These are phyloP conservation scores for Colistium nudipinnis DNA, from an alignment of 2,113 vertebrate genomes.

Conservation along the genomic window DNA sequence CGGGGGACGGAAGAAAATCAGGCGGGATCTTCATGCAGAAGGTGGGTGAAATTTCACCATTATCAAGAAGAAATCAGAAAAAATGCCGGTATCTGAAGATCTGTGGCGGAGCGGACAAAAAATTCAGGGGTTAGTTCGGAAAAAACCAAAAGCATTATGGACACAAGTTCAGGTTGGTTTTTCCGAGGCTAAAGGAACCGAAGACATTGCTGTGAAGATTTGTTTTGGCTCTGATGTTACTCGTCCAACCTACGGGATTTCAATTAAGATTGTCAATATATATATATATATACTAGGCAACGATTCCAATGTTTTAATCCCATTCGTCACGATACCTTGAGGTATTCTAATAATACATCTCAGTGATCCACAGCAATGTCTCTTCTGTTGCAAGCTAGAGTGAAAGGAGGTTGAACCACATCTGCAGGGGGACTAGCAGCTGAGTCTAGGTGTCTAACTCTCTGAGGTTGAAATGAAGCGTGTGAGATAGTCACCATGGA, in stretches of 20 bases:
- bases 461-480: constrained; percentile 24
- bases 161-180: neutral
- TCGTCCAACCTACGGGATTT: no score
- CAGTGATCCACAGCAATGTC: constrained; percentile 38
- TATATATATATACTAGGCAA: no score
- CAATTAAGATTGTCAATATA: neutral
- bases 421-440: neutral
- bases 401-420: neutral
- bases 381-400: constrained; percentile 4
- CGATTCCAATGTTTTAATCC: no score
- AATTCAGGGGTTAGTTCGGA: neutral
- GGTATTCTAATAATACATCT: neutral
- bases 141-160: neutral
- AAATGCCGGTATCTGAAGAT: neutral
- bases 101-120: neutral
- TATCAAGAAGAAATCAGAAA: no score
- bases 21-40: no score
- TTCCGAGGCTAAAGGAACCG: neutral
- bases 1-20: no score
- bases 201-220: constrained; percentile 31
- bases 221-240: neutral
- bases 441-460: constrained; percentile 16
- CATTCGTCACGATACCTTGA: no score
- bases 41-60: no score
- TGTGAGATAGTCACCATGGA: constrained; percentile 78